Evolutionary conservation across 2,113 vertebrate genomes (phyloP), one percentile per base, ranked within the genome.

Genomic region (Brachionichthys hirsutus): DNA sequence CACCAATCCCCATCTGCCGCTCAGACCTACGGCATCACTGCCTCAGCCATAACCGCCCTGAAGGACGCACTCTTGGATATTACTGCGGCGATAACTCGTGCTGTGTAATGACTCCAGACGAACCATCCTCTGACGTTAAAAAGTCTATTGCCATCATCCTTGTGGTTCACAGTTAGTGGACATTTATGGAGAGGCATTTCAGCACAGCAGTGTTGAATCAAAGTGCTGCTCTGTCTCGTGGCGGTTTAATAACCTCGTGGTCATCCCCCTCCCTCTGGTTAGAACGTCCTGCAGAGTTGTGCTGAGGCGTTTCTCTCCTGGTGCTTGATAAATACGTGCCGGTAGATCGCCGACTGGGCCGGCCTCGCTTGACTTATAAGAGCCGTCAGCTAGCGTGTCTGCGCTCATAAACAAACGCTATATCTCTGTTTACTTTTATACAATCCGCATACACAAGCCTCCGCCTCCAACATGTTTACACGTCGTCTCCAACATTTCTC

Each of bases 401-500:
- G 76, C 72, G 38, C 86, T 77, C 85, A 80, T 88, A 88, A 89
- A 89, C 80, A 65, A 77, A 42, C 75, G 73, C 84, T 85, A 67
- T 78, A 76, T 82, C 83, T 84, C 73, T 62, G 67, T 84, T 81
- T 20, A 55, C 63, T 62, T 62, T 75, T 8, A 8, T 46, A 43
- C 36, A 14, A 19, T 30, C 40, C 57, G 66, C 73, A 70, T n/a
- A 54, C 56, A 47, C 50, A 48, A n/a, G 20, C 38, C 13, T 52
- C 59, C 68, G 58, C 69, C 47, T 67, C 46, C 47, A 35, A 57
- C 62, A 19, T 68, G 78, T 75, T 74, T 62, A 73, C 67, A 59
- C 55, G 49, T 17, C 0, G 8, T 40, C 62, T 41, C 38, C 1
- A 43, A 66, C 53, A 17, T 46, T 47, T 54, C 64, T 64, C 77